These are phyloP conservation scores for Oophaga pumilio DNA, from an alignment of 2,113 vertebrate species.

Conservation along the genomic window DNA sequence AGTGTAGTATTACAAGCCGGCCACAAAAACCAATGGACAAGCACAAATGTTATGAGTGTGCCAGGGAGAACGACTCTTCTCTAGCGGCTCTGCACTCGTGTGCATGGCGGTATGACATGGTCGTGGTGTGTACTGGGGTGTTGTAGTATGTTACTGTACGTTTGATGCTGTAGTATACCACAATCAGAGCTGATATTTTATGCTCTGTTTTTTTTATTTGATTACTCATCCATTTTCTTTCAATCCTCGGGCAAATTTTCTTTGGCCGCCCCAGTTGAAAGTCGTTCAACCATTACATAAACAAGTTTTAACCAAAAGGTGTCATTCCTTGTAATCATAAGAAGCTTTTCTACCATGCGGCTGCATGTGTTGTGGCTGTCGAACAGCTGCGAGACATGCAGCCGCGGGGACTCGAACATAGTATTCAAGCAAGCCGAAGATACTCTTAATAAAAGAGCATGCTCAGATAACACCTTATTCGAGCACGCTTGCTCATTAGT, in stretches of 20 bases:
- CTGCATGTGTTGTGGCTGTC: too few relatives aligned
- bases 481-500: too few relatives aligned
- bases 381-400: too few relatives aligned
- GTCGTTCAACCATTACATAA: background rate
- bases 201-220: background rate
- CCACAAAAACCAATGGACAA: background rate
- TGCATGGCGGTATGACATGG: background rate
- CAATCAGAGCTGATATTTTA: background rate
- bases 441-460: too few relatives aligned
- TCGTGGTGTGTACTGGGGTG: background rate
- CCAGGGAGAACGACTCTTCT: too few relatives aligned
- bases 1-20: background rate
- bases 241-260: background rate
- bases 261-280: background rate
- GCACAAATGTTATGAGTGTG: background rate
- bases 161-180: background rate
- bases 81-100: background rate
- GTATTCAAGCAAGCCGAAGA: too few relatives aligned
- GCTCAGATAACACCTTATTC: too few relatives aligned
- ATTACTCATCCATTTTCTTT: background rate
- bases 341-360: constrained; percentile 47
- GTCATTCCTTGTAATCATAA: constrained; percentile 24
- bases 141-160: background rate
- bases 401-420: too few relatives aligned
- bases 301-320: background rate